Base-by-base conservation (phyloP, 2,888 invertebrate genomes). In the Polyploca ridens region DNA sequence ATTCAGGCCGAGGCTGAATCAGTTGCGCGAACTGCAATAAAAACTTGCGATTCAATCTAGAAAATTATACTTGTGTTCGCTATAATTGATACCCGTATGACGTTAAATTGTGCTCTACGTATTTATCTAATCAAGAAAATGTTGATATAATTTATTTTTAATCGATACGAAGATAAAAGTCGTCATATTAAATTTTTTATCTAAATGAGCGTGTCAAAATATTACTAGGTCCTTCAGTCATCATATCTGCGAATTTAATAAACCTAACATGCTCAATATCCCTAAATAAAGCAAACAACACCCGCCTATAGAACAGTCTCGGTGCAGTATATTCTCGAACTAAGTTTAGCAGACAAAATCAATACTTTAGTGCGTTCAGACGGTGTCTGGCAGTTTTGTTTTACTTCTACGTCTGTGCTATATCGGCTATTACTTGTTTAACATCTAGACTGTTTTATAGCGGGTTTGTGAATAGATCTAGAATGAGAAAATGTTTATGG, bases 381-480 rank as follows among this genome's bases (percentile, higher is more conserved):
- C 63, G 19, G 57, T 59, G 64, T 62, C 67, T 41, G 41, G 60
- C 59, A 49, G 49, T 66, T 63, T 67, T 64, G 67, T 67, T 69
- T 67, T 63, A 61, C 66, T 64, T 64, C 33, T 66, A 44, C 64
- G 69, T 69, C 69, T 69, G 66, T 59, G 59, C 59, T 35, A 33
- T 35, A 59, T 35, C 54, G 8, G 19, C 5, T 19, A 19, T 54
- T 10, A 19, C 54, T 19, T 54, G 54, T 54, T 19, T 54, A 16
- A 10, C 54, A 54, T 54, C 54, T 54, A 54, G 16, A 54, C 54
- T 54, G 54, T 54, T 54, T 54, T 54, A 54, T 54, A 54, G 54
- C 54, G 16, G 0, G 54, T 19, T 19, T 54, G 54, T 54, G 54
- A 54, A 54, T 54, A 54, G 5, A 54, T 54, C 54, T 54, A 19